A percentile compares a stretch with the other conserved stretches of the same genome.
Conservation (phyloP, 2,113 vertebrate species). For the Platycercus adscitus region DNA sequence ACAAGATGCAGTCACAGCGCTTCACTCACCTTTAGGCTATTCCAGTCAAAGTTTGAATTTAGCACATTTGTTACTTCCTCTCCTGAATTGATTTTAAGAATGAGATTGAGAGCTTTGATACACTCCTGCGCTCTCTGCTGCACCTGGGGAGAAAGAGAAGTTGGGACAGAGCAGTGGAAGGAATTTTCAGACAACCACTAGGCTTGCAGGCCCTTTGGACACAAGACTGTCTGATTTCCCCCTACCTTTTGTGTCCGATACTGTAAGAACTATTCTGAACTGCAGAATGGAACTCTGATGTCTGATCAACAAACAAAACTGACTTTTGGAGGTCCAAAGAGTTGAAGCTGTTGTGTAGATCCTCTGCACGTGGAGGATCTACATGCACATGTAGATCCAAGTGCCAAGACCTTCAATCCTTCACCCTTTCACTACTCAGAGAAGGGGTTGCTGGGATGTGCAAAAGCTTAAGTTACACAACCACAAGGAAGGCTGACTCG, state of each 20-base stretch:
- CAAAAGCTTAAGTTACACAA: background rate
- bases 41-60: conserved; percentile 81
- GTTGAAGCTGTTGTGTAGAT: background rate
- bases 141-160: conserved; percentile 74
- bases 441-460: background rate
- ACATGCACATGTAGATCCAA: no score
- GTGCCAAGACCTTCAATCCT: background rate
- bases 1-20: background rate
- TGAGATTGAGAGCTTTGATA: conserved; percentile 82
- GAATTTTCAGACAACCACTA: background rate
- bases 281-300: background rate
- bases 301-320: background rate
- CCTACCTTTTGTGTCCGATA: background rate
- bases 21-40: conserved; percentile 81
- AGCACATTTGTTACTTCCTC: conserved; percentile 79
- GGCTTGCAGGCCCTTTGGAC: background rate
- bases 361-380: background rate
- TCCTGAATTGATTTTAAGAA: conserved; percentile 84
- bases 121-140: conserved; percentile 89
- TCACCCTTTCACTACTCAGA: accelerated
- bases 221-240: background rate
- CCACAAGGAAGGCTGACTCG: background rate
- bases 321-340: background rate
- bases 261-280: accelerated
- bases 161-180: background rate